Evolutionary conservation across 2,797 vertebrate genomes (phyloP), one percentile per base, ranked within the genome.

Genomic region (Harpagifer antarcticus): DNA sequence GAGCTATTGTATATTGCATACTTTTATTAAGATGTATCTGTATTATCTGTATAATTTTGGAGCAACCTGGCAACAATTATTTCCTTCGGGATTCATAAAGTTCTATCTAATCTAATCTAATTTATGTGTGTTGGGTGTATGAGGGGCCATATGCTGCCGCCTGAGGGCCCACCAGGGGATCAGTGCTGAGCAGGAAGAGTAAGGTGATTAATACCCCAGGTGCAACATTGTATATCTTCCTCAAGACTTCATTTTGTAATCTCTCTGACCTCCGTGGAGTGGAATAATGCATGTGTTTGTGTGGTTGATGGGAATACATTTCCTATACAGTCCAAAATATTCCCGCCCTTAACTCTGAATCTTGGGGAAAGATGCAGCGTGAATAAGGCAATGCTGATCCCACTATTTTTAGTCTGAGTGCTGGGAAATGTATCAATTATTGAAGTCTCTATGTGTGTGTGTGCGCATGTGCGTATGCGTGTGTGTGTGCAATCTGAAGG

Each of bases 361-460:
- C 52, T 45, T 27, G 53, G n/a, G 43, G 15, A n/a, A 65, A 62
- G 79, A 75, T 40, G 37, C 50, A 23, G 44, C 42, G 43, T 43
- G 78, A 81, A 75, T 70, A 70, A 73, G 33, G 63, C 65, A 45
- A 60, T 68, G 81, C 76, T 90, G 80, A 90, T 89, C 70, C 84
- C 80, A 69, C 76, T 91, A 93, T 92, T 89, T 91, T 93, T 89
- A 88, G 83, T 78, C 45, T 9, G 55, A 85, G 78, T 79, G 82
- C 81, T 81, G 83, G 57, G 77, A 85, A 88, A 83, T 81, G 47
- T 90, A 89, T 94, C 77, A 91, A 92, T 92, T 90, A 93, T 92
- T 91, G 81, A 92, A 72, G 49, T 19, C 23, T 33, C 33, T 33
- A 53, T 20, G 44, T 53, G 63, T 56, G 64, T 19, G 16, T 19